A percentile compares a stretch with the other conserved stretches of the same genome.
phyloP scores from a whole-genome alignment of 2,113 vertebrate species.

The Nannobrachium achirus region DNA sequence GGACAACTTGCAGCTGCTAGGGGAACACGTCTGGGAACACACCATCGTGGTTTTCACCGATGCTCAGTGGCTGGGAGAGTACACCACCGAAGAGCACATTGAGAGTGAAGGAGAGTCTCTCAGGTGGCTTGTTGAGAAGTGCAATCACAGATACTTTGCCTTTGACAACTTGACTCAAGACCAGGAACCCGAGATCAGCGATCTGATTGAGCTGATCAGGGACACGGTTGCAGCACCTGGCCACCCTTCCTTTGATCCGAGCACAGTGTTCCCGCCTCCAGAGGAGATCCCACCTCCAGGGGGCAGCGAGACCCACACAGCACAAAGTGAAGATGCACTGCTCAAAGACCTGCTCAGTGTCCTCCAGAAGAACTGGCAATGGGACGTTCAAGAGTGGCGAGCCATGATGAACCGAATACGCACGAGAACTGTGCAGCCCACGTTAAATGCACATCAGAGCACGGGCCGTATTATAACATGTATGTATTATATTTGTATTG shows the following conservation, averaged over 20 bases:
- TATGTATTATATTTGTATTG: too few species aligned
- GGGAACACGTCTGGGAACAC: conserved; percentile 12
- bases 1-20: conserved; percentile 12
- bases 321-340: background rate
- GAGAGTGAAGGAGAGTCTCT: conserved; percentile 14
- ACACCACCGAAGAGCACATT: conserved; percentile 25
- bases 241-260: too few species aligned
- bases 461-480: background rate
- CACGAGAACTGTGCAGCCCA: too few species aligned
- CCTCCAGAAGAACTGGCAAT: background rate
- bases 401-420: background rate
- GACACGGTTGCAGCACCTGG: background rate
- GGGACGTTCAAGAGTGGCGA: background rate
- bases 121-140: conserved; percentile 11
- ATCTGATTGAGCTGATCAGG: background rate
- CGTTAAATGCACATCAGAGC: background rate
- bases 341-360: background rate
- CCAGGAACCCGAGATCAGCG: background rate
- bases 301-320: background rate
- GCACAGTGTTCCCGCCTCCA: background rate
- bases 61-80: background rate
- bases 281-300: background rate
- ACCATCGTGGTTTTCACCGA: conserved; percentile 25
- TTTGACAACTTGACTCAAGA: background rate
- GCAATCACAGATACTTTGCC: conserved; percentile 14